A percentile compares a stretch with the other conserved stretches of the same genome.
Evolutionary conservation across 2,888 invertebrate species (phyloP).

Genomic region (Balanococcus diminutus): DNA sequence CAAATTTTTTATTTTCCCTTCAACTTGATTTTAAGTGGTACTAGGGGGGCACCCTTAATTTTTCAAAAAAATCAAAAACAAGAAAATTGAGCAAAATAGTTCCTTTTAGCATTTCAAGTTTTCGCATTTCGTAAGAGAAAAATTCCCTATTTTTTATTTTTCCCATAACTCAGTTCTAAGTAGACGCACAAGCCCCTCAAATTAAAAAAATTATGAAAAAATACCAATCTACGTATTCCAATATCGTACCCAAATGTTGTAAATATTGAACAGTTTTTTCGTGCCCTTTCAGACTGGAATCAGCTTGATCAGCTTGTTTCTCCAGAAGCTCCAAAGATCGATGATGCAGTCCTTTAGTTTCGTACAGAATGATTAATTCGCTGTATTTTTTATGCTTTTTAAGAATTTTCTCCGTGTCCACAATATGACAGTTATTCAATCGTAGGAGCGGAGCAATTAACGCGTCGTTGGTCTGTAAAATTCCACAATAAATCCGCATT

Average conservation of each 20-base stretch:
- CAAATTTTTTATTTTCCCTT: too few species aligned
- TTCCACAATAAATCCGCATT: not conserved
- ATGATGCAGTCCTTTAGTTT: slow-evolving; percentile 89
- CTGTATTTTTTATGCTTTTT: slow-evolving; percentile 85
- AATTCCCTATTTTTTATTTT: too few species aligned
- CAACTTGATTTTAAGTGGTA: too few species aligned
- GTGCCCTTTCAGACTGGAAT: slow-evolving; percentile 78
- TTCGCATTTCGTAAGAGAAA: too few species aligned
- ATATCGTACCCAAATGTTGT: slow-evolving; percentile 74
- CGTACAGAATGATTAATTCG: slow-evolving; percentile 94
- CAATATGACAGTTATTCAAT: slow-evolving; percentile 88
- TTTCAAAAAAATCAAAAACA: too few species aligned
- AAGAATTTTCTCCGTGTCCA: slow-evolving; percentile 89
- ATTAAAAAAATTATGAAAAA: too few species aligned
- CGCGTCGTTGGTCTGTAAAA: slow-evolving; percentile 87
- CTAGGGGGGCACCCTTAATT: too few species aligned
- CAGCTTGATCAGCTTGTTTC: slow-evolving; percentile 75
- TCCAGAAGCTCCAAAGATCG: slow-evolving; percentile 87
- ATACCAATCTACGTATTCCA: too few species aligned
- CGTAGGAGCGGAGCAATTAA: slow-evolving; percentile 89
- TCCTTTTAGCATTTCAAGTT: too few species aligned
- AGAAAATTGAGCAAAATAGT: too few species aligned
- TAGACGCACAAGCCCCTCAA: too few species aligned
- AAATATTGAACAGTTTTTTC: slow-evolving; percentile 88
- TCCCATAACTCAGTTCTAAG: too few species aligned